A percentile compares a stretch with the other conserved stretches of the same genome.
These are phyloP conservation scores for Antechinus flavipes DNA, from an alignment of 2,113 vertebrate species.

Conservation along the genomic window DNA sequence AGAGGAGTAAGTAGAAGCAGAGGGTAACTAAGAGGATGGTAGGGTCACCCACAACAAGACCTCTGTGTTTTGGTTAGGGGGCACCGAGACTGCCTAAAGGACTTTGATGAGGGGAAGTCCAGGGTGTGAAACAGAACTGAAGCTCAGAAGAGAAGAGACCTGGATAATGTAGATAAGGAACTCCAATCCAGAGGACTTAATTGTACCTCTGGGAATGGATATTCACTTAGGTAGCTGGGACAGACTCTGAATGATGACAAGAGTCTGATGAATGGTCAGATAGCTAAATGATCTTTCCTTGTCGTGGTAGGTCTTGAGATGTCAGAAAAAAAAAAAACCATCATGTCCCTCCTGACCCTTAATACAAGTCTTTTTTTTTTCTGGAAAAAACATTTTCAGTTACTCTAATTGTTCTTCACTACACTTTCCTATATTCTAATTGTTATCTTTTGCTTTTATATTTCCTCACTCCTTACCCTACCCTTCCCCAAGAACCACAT, in stretches of 20 bases:
- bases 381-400: not conserved
- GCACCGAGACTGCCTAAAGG: not conserved
- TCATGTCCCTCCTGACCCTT: no score
- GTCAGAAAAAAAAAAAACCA: no score
- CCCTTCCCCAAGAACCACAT: not conserved
- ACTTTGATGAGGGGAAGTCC: not conserved
- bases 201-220: not conserved
- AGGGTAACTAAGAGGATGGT: not conserved
- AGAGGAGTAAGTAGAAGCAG: not conserved
- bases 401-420: not conserved
- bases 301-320: no score
- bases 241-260: not conserved
- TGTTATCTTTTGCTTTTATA: not conserved
- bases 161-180: not conserved
- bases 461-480: not conserved
- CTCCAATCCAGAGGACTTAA: not conserved
- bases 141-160: not conserved
- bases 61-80: not conserved
- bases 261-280: not conserved
- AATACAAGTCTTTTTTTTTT: no score
- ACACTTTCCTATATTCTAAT: not conserved
- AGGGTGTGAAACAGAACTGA: not conserved
- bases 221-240: not conserved
- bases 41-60: not conserved
- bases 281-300: no score